Percentiles rank a stretch among this genome's conserved stretches.
Evolutionary conservation across 2,113 vertebrate genomes (phyloP).

Genomic region (Eulemur rufifrons): DNA sequence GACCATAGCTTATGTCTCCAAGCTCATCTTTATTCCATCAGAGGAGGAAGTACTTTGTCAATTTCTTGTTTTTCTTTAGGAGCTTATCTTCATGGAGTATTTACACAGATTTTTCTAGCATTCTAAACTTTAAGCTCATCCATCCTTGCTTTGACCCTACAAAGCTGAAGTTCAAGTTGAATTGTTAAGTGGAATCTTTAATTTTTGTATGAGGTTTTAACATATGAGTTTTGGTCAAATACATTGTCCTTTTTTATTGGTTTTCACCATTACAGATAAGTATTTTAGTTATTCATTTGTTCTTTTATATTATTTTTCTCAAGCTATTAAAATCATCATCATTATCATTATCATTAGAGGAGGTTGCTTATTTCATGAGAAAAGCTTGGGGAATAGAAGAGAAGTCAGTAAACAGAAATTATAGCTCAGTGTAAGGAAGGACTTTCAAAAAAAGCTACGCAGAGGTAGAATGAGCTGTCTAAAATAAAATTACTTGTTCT

Average conservation of each 20-base stretch:
- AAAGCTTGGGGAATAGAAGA: neutral
- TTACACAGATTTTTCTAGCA: neutral
- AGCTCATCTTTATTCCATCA: constrained; percentile 66
- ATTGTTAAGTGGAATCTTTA: constrained; percentile 22
- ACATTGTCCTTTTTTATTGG: neutral
- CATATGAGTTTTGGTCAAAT: neutral
- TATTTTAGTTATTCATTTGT: constrained; percentile 26
- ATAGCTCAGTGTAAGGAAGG: neutral
- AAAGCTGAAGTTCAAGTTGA: neutral
- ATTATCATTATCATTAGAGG: neutral
- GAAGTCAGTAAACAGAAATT: neutral
- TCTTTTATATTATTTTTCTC: constrained; percentile 14
- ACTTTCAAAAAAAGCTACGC: neutral
- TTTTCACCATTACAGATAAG: neutral
- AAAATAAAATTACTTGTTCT: neutral
- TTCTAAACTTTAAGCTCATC: neutral
- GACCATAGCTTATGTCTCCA: constrained; percentile 20
- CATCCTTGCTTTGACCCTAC: neutral
- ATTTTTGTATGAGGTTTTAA: neutral
- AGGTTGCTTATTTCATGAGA: neutral
- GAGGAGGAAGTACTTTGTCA: constrained; percentile 70
- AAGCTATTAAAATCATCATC: neutral
- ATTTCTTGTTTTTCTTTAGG: constrained; percentile 61
- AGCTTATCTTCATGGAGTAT: neutral
- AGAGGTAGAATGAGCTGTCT: neutral